These are phyloP conservation scores for Pedionomus torquatus DNA, from an alignment of 2,113 vertebrate genomes.

Conservation along the genomic window DNA sequence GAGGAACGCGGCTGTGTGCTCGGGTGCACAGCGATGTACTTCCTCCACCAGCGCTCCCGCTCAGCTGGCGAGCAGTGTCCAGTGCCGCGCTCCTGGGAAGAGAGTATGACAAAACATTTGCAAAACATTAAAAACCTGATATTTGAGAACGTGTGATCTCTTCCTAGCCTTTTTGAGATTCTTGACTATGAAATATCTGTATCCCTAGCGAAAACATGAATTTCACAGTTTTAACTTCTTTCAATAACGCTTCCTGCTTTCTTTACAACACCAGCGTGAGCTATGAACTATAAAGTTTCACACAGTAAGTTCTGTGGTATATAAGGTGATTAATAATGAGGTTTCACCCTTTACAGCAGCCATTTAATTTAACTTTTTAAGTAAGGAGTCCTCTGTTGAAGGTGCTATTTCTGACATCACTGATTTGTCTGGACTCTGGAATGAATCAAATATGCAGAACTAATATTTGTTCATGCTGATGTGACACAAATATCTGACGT, in stretches of 20 bases:
- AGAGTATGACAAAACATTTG: background rate
- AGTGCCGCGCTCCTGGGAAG: accelerated
- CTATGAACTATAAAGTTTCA: background rate
- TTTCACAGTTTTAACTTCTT: background rate
- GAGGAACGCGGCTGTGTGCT: accelerated
- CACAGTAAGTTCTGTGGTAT: background rate
- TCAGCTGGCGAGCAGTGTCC: accelerated
- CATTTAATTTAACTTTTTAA: background rate
- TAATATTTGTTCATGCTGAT: background rate
- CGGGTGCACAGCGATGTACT: background rate
- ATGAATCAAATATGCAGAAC: background rate
- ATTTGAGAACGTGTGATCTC: background rate
- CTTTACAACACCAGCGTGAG: background rate
- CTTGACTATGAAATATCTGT: background rate
- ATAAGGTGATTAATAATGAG: background rate
- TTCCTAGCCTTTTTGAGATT: background rate
- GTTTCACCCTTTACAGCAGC: background rate
- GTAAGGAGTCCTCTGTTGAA: background rate
- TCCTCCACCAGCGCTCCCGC: background rate
- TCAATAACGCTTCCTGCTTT: background rate
- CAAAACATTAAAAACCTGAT: background rate
- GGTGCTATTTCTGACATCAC: background rate
- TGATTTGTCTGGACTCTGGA: background rate
- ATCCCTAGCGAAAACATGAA: background rate
- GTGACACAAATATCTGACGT: background rate